Conservation (phyloP, 2,888 invertebrate species). For the Clepsis dumicolana region DNA sequence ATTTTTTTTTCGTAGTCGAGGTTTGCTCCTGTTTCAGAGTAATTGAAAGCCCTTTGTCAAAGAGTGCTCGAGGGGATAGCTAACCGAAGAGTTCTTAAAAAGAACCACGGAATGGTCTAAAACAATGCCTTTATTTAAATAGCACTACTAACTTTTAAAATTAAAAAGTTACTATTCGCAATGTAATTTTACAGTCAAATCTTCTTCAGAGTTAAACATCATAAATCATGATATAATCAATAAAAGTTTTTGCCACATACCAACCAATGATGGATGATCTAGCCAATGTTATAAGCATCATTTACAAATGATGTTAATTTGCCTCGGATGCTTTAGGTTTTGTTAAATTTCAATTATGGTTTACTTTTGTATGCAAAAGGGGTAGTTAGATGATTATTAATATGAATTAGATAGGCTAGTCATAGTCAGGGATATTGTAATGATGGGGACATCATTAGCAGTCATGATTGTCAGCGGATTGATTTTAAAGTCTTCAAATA, state of each 20-base stretch:
- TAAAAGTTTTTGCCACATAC: conserved; percentile 13
- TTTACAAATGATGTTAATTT: conserved; percentile 34
- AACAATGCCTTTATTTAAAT: too few species aligned
- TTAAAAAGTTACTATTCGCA: background rate
- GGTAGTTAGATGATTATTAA: conserved; percentile 16
- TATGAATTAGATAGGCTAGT: conserved; percentile 28
- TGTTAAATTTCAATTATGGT: conserved; percentile 21
- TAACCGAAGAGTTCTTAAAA: too few species aligned
- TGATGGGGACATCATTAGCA: conserved; percentile 1
- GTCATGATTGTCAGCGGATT: conserved; percentile 3
- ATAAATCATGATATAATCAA: conserved; percentile 19
- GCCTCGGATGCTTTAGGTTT: conserved; percentile 35
- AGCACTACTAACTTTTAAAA: too few species aligned
- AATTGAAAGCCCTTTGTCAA: too few species aligned
- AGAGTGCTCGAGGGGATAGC: too few species aligned
- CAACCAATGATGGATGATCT: conserved; percentile 32
- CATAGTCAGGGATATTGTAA: conserved; percentile 16
- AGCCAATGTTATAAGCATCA: conserved; percentile 9
- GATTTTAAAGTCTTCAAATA: background rate
- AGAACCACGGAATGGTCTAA: background rate
- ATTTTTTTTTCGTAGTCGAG: too few species aligned
- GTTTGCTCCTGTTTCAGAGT: too few species aligned
- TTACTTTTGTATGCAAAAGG: conserved; percentile 26
- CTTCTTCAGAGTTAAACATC: background rate
- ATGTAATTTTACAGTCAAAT: background rate